These are phyloP conservation scores for Otolemur garnettii DNA, from an alignment of 2,113 vertebrate genomes.

Conservation along the genomic window DNA sequence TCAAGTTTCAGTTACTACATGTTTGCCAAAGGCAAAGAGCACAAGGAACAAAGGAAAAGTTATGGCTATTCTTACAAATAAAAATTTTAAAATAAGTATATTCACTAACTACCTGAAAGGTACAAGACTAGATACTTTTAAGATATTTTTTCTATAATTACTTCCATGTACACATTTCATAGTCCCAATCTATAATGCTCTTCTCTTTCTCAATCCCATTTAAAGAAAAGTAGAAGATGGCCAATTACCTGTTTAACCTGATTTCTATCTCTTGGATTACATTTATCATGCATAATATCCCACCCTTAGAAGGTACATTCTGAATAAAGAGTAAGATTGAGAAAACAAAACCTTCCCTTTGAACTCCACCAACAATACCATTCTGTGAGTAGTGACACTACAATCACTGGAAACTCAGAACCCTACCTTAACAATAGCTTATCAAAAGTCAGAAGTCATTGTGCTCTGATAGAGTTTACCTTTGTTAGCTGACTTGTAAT, in stretches of 20 bases:
- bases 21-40: background rate
- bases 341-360: background rate
- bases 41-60: background rate
- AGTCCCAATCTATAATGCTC: background rate
- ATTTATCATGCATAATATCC: background rate
- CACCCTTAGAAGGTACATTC: background rate
- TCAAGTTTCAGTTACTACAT: background rate
- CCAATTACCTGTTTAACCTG: background rate
- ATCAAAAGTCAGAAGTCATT: background rate
- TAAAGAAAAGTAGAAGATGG: background rate
- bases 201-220: background rate
- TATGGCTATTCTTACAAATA: background rate
- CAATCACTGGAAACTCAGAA: background rate
- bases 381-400: background rate
- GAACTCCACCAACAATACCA: background rate
- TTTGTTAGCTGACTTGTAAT: background rate
- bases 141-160: background rate
- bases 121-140: background rate
- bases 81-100: slow-evolving; percentile 16
- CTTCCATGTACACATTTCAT: background rate
- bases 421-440: background rate
- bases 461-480: background rate
- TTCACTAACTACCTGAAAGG: background rate
- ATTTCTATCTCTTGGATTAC: background rate
- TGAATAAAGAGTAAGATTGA: background rate